These are phyloP conservation scores for Esperia sulphurella DNA, from an alignment of 2,888 invertebrate genomes.

Conservation along the genomic window DNA sequence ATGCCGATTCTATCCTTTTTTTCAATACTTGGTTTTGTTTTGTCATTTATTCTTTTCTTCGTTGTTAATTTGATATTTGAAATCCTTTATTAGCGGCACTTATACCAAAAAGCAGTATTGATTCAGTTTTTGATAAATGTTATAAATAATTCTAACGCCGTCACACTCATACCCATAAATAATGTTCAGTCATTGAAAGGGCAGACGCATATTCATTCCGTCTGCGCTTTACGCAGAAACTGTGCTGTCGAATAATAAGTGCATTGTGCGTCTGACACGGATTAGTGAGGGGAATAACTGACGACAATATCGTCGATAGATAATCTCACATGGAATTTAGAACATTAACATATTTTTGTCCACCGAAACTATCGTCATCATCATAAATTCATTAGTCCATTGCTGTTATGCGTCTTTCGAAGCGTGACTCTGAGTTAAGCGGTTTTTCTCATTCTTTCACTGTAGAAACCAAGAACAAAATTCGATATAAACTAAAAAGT, in stretches of 20 bases:
- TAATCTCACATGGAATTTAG: not conserved
- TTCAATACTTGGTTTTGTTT: too few species aligned
- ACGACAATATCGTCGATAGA: conserved; percentile 13
- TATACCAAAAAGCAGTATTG: not conserved
- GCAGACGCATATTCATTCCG: conserved; percentile 64
- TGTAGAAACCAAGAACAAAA: too few species aligned
- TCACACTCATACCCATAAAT: conserved; percentile 8
- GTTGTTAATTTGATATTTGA: too few species aligned
- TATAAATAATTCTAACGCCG: conserved; percentile 19
- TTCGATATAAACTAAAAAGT: too few species aligned
- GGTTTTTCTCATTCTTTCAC: too few species aligned
- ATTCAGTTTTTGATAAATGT: conserved; percentile 14
- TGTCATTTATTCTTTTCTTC: too few species aligned
- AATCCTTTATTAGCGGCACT: too few species aligned
- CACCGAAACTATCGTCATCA: not conserved
- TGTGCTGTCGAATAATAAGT: conserved; percentile 76
- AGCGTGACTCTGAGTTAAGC: too few species aligned
- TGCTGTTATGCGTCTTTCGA: too few species aligned
- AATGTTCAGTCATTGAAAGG: conserved; percentile 54
- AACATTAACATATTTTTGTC: too few species aligned
- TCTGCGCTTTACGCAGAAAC: conserved; percentile 76
- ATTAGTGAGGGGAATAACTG: conserved; percentile 75
- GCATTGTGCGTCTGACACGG: conserved; percentile 75
- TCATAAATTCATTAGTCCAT: not conserved
- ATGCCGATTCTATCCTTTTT: too few species aligned